phyloP scores from a whole-genome alignment of 2,113 vertebrate genomes.

The Acanthochromis polyacanthus region DNA sequence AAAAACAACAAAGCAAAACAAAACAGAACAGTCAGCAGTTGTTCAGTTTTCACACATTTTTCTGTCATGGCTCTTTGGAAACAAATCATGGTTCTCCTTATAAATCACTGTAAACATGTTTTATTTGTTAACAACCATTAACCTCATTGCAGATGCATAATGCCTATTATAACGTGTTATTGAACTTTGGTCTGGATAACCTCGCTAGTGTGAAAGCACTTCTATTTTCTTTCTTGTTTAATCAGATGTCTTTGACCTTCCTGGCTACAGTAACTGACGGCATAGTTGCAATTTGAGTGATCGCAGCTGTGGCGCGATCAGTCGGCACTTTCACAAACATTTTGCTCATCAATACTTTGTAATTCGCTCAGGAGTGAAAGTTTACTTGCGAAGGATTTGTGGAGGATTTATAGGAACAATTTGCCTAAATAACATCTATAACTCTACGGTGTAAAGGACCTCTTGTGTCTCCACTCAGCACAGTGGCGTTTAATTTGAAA shows the following conservation, averaged over 20 bases:
- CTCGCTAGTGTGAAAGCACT: too few species aligned
- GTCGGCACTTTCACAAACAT: background rate
- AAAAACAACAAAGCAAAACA: background rate
- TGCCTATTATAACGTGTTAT: too few species aligned
- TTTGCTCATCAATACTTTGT: background rate
- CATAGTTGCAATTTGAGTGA: background rate
- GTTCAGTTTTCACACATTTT: too few species aligned
- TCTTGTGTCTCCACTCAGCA: background rate
- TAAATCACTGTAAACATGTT: too few species aligned
- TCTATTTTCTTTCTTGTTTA: background rate
- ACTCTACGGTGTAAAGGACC: background rate
- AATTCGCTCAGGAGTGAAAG: background rate
- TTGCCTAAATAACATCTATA: conserved; percentile 15
- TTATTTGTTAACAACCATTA: too few species aligned
- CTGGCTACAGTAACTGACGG: background rate
- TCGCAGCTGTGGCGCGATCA: background rate
- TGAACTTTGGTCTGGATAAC: too few species aligned
- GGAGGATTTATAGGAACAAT: conserved; percentile 23
- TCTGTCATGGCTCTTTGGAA: too few species aligned
- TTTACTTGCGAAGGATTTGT: background rate
- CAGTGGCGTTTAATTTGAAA: conserved; percentile 21
- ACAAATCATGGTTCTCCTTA: too few species aligned
- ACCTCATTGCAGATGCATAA: too few species aligned
- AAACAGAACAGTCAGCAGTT: too few species aligned
- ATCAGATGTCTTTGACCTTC: background rate